A percentile compares a stretch with the other conserved stretches of the same genome.
Conservation (phyloP, 2,113 vertebrate species). For the Xiphophorus hellerii region DNA sequence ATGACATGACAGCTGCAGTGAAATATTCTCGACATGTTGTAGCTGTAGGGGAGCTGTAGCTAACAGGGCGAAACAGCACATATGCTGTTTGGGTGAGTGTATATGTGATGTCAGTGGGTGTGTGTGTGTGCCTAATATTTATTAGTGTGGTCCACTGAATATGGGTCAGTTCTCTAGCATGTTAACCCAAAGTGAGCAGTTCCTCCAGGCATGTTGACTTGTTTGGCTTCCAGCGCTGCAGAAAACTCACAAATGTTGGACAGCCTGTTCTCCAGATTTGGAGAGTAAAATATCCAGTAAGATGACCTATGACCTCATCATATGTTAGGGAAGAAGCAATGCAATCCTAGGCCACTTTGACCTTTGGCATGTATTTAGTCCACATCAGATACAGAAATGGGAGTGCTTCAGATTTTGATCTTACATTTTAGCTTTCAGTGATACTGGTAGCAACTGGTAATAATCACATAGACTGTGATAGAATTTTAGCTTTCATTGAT, state of each 20-base stretch:
- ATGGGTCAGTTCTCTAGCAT: slow-evolving; percentile 21
- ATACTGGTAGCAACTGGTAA: too few relatives aligned
- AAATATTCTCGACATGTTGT: slow-evolving; percentile 7
- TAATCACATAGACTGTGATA: too few relatives aligned
- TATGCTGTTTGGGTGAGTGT: slow-evolving; percentile 35
- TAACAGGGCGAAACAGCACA: slow-evolving; percentile 22
- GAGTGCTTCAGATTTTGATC: too few relatives aligned
- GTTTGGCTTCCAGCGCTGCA: slow-evolving; percentile 18
- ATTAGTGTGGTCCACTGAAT: slow-evolving; percentile 12
- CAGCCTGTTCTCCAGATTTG: slow-evolving; percentile 2
- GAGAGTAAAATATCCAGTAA: neutral
- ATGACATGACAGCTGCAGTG: slow-evolving; percentile 32
- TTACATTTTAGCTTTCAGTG: too few relatives aligned
- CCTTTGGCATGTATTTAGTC: neutral
- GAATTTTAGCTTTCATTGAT: too few relatives aligned
- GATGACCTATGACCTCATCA: slow-evolving; percentile 8
- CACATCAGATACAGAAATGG: neutral
- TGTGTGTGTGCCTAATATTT: slow-evolving; percentile 5
- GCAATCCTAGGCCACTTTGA: slow-evolving; percentile 37
- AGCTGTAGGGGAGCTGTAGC: slow-evolving; percentile 24
- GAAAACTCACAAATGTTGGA: slow-evolving; percentile 1
- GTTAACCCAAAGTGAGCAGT: slow-evolving; percentile 10
- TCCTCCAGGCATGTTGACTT: slow-evolving; percentile 28
- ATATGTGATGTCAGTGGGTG: neutral
- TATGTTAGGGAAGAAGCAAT: neutral